phyloP scores from a whole-genome alignment of 2,113 vertebrate genomes.

The Sebastes fasciatus region DNA sequence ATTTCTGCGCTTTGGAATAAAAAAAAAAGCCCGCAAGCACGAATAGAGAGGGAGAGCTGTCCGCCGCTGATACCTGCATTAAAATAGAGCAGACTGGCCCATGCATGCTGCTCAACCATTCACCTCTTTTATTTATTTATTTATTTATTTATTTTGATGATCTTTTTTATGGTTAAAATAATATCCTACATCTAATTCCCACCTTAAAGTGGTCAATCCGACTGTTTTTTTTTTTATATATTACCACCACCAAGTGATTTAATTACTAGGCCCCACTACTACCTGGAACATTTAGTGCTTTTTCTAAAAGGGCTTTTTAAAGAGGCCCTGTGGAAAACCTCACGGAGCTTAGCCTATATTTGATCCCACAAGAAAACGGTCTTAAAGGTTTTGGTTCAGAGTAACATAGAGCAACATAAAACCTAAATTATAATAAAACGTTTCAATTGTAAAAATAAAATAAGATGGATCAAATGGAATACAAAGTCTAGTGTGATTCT shows the following conservation, averaged over 20 bases:
- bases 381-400: background rate
- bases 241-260: background rate
- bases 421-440: background rate
- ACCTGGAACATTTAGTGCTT: background rate
- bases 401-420: background rate
- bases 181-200: background rate
- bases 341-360: background rate
- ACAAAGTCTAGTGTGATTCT: no score
- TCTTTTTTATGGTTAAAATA: background rate
- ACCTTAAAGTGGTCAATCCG: background rate
- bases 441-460: background rate
- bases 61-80: conserved; percentile 76
- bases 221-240: conserved; percentile 1
- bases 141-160: background rate
- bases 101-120: background rate
- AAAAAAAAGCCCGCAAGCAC: conserved; percentile 62
- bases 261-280: background rate
- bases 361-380: background rate
- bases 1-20: conserved; percentile 61
- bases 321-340: background rate
- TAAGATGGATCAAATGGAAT: background rate
- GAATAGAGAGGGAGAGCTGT: conserved; percentile 57
- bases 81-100: conserved; percentile 34
- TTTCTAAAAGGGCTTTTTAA: background rate
- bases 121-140: conserved; percentile 5